A percentile compares a stretch with the other conserved stretches of the same genome.
phyloP scores from a whole-genome alignment of 30 jellyfish, hydroid and myxozoan genomes.

The Morbakka virulenta region DNA sequence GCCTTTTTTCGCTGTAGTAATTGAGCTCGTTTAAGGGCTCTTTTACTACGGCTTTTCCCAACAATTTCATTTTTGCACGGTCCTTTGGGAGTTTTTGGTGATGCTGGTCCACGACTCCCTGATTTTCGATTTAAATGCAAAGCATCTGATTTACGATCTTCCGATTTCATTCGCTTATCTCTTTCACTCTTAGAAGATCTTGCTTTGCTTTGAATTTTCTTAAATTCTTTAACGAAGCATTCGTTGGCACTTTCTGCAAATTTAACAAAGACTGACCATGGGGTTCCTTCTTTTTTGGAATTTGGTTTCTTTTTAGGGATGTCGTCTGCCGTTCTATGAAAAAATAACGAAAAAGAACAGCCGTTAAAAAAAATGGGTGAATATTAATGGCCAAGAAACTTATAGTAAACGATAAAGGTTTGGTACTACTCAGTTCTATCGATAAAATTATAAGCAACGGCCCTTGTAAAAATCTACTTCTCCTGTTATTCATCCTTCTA shows the following conservation, averaged over 20 bases:
- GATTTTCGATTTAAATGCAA: conserved; percentile 42
- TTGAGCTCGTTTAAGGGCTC: conserved; percentile 92
- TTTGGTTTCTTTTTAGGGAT: background rate
- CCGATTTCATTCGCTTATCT: conserved; percentile 12
- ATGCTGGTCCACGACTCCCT: conserved; percentile 17
- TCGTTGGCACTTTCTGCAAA: conserved; percentile 82
- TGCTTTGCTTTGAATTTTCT: conserved; percentile 32
- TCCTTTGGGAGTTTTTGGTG: conserved; percentile 31
- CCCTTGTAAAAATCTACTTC: too few relatives aligned
- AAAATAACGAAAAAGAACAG: too few relatives aligned
- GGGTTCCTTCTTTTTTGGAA: conserved; percentile 39
- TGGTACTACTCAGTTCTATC: too few relatives aligned
- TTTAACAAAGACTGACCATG: conserved; percentile 80
- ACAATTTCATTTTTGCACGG: conserved; percentile 14
- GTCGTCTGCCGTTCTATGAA: too few relatives aligned
- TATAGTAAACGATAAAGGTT: too few relatives aligned
- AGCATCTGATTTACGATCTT: conserved; percentile 44
- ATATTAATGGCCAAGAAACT: too few relatives aligned
- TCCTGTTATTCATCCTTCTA: too few relatives aligned
- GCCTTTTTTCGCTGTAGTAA: conserved; percentile 62
- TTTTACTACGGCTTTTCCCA: conserved; percentile 65
- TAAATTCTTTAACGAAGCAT: conserved; percentile 51
- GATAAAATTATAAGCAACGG: too few relatives aligned
- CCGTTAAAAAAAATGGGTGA: too few relatives aligned
- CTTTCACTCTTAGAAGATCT: background rate